Conservation (phyloP, 2,888 invertebrate genomes). For the Drosophila diplacantha region DNA sequence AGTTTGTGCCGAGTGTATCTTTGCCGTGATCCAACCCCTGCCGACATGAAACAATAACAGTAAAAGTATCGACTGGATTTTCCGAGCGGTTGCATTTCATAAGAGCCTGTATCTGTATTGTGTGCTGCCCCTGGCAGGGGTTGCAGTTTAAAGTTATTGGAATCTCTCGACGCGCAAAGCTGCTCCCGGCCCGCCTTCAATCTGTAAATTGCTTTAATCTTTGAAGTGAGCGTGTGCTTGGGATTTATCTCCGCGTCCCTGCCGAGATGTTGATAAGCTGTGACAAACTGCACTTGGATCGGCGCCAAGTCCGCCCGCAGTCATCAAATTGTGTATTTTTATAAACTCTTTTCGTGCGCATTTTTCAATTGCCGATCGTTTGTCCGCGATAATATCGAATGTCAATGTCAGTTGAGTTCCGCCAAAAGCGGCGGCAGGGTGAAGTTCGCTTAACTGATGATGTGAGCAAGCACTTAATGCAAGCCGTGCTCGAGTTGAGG, state of each 20-base stretch:
- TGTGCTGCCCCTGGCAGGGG: constrained; percentile 5
- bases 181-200: constrained; percentile 51
- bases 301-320: constrained; percentile 31
- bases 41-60: constrained; percentile 69
- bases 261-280: constrained; percentile 69
- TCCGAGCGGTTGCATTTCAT: constrained; percentile 70
- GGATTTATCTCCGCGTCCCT: constrained; percentile 41
- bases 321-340: constrained; percentile 38
- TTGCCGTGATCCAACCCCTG: constrained; percentile 3
- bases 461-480: constrained; percentile 52
- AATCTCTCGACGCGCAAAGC: constrained; percentile 33
- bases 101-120: constrained; percentile 39
- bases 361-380: constrained; percentile 69
- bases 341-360: constrained; percentile 59
- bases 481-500: constrained; percentile 59
- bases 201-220: constrained; percentile 72
- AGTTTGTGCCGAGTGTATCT: not conserved
- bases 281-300: constrained; percentile 66
- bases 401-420: constrained; percentile 59
- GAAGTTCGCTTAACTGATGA: constrained; percentile 57
- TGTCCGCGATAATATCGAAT: constrained; percentile 64
- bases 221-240: constrained; percentile 45
- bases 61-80: constrained; percentile 72
- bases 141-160: constrained; percentile 66
- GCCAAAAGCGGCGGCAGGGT: constrained; percentile 32